Evolutionary conservation across 2,888 invertebrate species (phyloP), one percentile per base, ranked within the genome.

Genomic region (Tenthredo scrophulariae): DNA sequence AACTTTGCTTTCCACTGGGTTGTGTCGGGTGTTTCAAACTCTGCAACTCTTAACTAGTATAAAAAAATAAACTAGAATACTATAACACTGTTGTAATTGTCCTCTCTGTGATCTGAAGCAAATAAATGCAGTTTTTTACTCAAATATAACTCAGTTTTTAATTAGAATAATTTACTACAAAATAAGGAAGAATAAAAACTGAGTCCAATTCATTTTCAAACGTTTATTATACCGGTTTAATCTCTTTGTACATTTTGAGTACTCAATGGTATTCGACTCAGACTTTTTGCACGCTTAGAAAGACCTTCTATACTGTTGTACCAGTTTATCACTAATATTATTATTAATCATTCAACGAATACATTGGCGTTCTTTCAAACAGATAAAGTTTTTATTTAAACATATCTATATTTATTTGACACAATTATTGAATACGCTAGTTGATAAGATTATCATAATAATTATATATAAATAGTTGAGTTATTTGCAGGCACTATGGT

Each of bases 31-130:
- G 37, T 26, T 72, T 74, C 43, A 9, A 74, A 74, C 74, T 74
- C 74, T 15, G 74, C 43, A 43, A 43, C 74, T 80, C 80, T 80
- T 40, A 40, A 62, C 33, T 13, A 83, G 26, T 46, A 29, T 83
- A 46, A 13, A 62, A 62, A 80, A 80, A 58, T 33, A 83, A 18
- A 70, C 70, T 83, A 67, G 33, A 83, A 65, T 70, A 82, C 54
- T 75, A 86, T 75, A 46, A 70, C 46, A 37, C 67, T 58, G 86
- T 87, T 87, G 87, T 86, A 87, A 87, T 85, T 87, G 85, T 88
- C 84, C 80, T 88, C 79, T 84, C 87, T 88, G 88, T 88, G 88
- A 87, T 88, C 83, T 79, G 84, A 83, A 74, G 74, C 74, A 72
- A 80, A 50, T 67, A 85, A 83, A 83, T 70, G 46, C 83, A 67